phyloP scores from a whole-genome alignment of 2,797 vertebrate genomes.

The Ceryle rudis region DNA sequence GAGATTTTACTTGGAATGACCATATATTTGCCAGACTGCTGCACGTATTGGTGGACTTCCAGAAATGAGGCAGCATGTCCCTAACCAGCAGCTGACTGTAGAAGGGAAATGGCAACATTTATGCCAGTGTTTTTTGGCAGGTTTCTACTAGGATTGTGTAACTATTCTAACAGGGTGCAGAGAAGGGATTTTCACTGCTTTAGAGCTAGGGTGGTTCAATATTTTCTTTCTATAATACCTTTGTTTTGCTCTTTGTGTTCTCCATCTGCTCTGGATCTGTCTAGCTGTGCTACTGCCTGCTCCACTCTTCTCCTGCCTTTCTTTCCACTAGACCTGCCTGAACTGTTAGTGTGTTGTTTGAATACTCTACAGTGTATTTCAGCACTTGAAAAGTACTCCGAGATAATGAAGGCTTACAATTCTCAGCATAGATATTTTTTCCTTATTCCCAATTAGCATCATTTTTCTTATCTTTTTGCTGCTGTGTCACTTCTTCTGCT shows the following conservation, averaged over 20 bases:
- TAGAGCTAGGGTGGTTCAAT: not conserved
- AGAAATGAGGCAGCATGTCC: not conserved
- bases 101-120: not conserved
- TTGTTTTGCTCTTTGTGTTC: not conserved
- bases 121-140: not conserved
- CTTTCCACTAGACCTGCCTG: not conserved
- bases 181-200: not conserved
- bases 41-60: not conserved
- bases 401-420: not conserved
- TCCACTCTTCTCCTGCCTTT: not conserved
- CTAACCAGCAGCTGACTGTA: not conserved
- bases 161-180: not conserved
- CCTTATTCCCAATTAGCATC: not conserved
- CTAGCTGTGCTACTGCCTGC: not conserved
- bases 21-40: accelerated
- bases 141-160: not conserved
- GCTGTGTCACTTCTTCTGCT: not conserved
- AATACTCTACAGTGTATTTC: not conserved
- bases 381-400: not conserved
- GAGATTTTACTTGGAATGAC: not conserved
- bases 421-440: not conserved
- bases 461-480: not conserved
- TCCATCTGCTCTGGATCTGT: not conserved
- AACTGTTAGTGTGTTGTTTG: not conserved
- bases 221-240: not conserved